These are phyloP conservation scores for Pachyuromys duprasi DNA, from an alignment of 2,797 vertebrate genomes.

Conservation along the genomic window DNA sequence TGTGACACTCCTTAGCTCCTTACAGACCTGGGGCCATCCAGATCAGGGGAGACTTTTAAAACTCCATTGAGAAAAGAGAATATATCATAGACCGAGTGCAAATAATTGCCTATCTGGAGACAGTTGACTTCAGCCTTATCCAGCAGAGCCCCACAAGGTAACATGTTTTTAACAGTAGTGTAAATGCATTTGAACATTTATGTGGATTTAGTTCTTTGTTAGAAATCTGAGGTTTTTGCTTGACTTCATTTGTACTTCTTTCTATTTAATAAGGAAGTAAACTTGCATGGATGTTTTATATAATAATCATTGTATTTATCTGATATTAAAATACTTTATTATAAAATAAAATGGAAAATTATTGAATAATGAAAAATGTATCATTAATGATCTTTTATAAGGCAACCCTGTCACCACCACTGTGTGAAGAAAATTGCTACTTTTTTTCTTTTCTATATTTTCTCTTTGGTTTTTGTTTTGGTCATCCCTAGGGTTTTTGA, in stretches of 20 bases:
- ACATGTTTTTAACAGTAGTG: not conserved
- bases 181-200: constrained; percentile 4
- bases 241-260: not conserved
- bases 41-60: too few species aligned
- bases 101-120: not conserved
- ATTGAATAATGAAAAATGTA: not conserved
- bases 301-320: not conserved
- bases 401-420: not conserved
- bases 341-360: not conserved
- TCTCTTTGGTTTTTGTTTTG: not conserved
- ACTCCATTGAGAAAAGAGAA: too few species aligned
- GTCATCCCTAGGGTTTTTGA: not conserved
- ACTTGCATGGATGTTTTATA: not conserved
- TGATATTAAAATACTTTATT: not conserved
- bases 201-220: not conserved
- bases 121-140: too few species aligned
- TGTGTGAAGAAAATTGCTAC: not conserved
- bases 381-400: not conserved
- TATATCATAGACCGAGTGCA: too few species aligned
- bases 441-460: not conserved
- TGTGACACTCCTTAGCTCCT: too few species aligned
- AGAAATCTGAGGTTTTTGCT: not conserved
- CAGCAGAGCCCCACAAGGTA: not conserved
- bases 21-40: too few species aligned
- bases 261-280: not conserved